Evolutionary conservation across 1,140 invertebrate species (phyloP).

Genomic region (Drosophila saltans): DNA sequence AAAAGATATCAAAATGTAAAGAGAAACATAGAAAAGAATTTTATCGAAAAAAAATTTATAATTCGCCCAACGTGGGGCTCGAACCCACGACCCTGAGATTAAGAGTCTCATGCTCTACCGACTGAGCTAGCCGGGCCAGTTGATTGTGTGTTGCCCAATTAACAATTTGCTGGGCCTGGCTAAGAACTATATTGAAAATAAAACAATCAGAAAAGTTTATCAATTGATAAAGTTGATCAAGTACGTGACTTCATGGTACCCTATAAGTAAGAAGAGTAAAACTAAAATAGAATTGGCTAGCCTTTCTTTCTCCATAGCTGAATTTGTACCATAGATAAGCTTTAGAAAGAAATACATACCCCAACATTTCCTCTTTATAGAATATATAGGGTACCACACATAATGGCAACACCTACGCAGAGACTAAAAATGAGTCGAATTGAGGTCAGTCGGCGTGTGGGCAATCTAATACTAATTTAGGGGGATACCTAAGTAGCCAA

Average conservation of each 20-base stretch:
- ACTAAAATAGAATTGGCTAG: no score
- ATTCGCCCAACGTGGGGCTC: constrained; percentile 93
- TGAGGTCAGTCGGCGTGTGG: constrained; percentile 54
- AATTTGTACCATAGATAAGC: no score
- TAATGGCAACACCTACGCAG: constrained; percentile 1
- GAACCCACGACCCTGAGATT: constrained; percentile 96
- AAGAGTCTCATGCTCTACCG: constrained; percentile 97
- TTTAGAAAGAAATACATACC: no score
- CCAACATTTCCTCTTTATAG: background rate
- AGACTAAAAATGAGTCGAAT: constrained; percentile 4
- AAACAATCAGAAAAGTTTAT: background rate
- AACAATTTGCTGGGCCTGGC: constrained; percentile 8
- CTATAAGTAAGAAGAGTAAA: background rate
- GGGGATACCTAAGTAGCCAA: constrained; percentile 3
- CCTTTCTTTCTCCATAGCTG: no score
- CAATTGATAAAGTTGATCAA: no score
- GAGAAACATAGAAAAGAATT: no score
- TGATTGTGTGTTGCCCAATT: background rate
- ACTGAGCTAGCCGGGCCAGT: constrained; percentile 92
- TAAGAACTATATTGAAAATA: constrained; percentile 17
- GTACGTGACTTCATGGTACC: background rate
- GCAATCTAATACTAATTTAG: constrained; percentile 38
- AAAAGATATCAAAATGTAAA: no score
- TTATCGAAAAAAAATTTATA: constrained; percentile 53
- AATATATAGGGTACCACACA: background rate